Evolutionary conservation across 2,113 vertebrate species (phyloP), one percentile per base, ranked within the genome.

Genomic region (Micronycteris hirsuta): DNA sequence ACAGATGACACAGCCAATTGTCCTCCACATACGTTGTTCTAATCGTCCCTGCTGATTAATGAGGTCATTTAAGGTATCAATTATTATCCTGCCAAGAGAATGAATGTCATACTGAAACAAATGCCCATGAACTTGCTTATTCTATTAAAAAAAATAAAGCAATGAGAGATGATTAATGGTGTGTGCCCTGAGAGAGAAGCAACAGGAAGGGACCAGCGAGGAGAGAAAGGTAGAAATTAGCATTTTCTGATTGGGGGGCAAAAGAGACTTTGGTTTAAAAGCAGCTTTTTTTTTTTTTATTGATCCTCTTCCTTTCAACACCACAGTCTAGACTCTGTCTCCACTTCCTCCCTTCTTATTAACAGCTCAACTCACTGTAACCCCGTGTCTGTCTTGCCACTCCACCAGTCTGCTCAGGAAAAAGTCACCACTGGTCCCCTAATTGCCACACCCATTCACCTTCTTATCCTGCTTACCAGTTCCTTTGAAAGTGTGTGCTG

Each of bases 21-120:
- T 87, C 96, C 85, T 97, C 83, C n/a, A 70, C 83, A 97, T 88
- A 94, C 67, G 74, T 92, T 56, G n/a, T 96, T 95, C 96, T 98
- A 97, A 96, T 97, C 98, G 97, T 96, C 95, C 93, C 95, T 95
- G 96, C 89, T 98, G 98, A 98, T 98, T 97, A 98, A 98, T 98
- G 97, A 97, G 97, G 95, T 90, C 70, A 15, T 94, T 97, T 54
- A 80, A 16, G 56, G 89, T 95, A 95, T 96, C 95, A 95, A 74
- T 98, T 98, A 96, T 94, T 95, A 96, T 96, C 95, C 94, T 95
- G 93, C 95, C 95, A 95, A 20, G 97, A 94, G 47, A 89, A 94
- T 74, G 96, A 95, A 96, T 96, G 87, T 92, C 61, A 92, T 31
- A 63, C 90, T 92, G 96, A 92, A 88, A 96, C 89, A 93, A 93